Evolutionary conservation across 2,888 invertebrate species (phyloP).

Genomic region (Nymphalis c-album): DNA sequence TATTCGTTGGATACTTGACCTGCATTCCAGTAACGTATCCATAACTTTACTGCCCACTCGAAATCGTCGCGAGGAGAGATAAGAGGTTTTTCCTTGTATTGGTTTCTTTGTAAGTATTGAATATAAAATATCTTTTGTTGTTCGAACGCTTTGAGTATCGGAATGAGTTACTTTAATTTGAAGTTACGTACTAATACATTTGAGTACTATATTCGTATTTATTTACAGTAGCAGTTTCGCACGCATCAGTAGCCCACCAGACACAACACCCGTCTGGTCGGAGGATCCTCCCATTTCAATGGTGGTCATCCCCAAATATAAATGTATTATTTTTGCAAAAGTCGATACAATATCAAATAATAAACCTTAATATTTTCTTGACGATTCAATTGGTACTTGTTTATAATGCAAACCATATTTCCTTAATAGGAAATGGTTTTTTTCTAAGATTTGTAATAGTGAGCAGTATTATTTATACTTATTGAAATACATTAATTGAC

Average conservation of each 20-base stretch:
- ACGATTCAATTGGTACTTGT: background rate
- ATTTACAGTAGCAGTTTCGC: too few species aligned
- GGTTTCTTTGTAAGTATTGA: slow-evolving; percentile 51
- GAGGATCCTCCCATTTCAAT: too few species aligned
- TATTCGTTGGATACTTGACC: slow-evolving; percentile 26
- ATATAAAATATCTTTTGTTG: slow-evolving; percentile 49
- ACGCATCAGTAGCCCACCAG: too few species aligned
- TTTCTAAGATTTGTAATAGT: background rate
- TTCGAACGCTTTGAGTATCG: background rate
- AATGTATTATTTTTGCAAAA: too few species aligned
- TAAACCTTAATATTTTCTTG: background rate
- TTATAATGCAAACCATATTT: background rate
- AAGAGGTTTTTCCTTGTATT: slow-evolving; percentile 50
- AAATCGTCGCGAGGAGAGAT: slow-evolving; percentile 42
- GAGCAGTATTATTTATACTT: background rate
- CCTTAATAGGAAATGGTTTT: background rate
- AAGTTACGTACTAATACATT: too few species aligned
- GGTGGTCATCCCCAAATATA: too few species aligned
- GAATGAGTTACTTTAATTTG: too few species aligned
- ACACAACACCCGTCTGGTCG: too few species aligned
- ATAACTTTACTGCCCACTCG: slow-evolving; percentile 25
- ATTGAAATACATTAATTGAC: background rate
- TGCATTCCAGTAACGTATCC: slow-evolving; percentile 26
- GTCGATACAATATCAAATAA: background rate
- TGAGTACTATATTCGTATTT: too few species aligned